Base-by-base conservation (phyloP, 2,113 vertebrate species). In the Sula dactylatra region DNA sequence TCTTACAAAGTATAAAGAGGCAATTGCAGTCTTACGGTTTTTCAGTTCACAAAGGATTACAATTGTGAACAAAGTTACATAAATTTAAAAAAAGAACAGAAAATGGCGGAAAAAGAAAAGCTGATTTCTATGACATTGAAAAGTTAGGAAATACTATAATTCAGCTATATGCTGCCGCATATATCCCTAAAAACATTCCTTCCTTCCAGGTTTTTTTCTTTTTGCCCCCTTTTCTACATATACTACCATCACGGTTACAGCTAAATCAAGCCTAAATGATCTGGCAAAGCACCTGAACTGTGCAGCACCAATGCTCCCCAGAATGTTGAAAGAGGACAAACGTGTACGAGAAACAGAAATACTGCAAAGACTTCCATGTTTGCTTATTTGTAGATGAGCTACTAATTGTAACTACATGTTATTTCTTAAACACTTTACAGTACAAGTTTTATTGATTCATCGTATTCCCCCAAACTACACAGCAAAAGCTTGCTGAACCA, bases 381-480 rank as follows among this genome's bases (percentile, higher is more conserved):
- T 61, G n/a, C 24, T 36, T 61, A 17, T 24, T 38, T 82, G 59
- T 10, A 88, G 16, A 49, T 38, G 9, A 65, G 25, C 34, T 27
- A 83, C 13, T 49, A 76, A 56, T 25, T 61, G 14, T 5, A 36
- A 45, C 4, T 56, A 13, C 4, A 45, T 10, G 4, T 2, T 7
- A 52, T 56, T 90, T 86, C 31, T 64, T 40, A 73, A 52, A 44
- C 29, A 72, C 26, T 65, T 87, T 31, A 15, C 34, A 52, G 7
- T 29, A 55, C 40, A 50, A 34, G 22, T 61, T 88, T 76, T 74
- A 52, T 9, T 40, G 36, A 13, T 47, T 62, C 21, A 54, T 82
- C 0, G 0, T 38, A 36, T 55, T 64, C 0, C 0, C 11, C 13
- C 17, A 77, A 82, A n/a, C 7, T 31, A 4, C 31, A 54, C 4